These are phyloP conservation scores for Muntiacus muntjak DNA, from an alignment of 2,113 vertebrate species.

Conservation along the genomic window DNA sequence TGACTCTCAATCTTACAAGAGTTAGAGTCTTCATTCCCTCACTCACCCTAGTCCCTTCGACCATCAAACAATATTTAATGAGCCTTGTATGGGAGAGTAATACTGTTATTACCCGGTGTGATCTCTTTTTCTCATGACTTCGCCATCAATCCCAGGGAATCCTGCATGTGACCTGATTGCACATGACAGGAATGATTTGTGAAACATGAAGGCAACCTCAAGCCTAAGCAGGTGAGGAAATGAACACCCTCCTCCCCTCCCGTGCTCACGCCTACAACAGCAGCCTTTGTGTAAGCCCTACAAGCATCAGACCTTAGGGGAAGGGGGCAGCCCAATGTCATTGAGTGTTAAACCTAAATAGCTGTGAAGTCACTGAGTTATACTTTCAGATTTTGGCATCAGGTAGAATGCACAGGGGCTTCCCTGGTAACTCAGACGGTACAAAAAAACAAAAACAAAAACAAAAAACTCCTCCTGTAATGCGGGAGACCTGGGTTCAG, in stretches of 20 bases:
- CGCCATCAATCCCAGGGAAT: background rate
- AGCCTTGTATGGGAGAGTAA: background rate
- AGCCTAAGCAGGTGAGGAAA: background rate
- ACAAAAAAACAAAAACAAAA: background rate
- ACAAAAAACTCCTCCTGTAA: background rate
- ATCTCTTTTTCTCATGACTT: background rate
- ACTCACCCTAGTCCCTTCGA: background rate
- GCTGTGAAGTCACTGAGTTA: background rate
- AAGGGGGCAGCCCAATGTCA: background rate
- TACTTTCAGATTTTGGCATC: background rate
- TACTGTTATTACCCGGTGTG: background rate
- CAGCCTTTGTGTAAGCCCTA: too few species aligned
- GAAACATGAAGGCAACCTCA: background rate
- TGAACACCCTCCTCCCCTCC: too few species aligned
- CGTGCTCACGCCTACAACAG: accelerated
- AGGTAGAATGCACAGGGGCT: background rate
- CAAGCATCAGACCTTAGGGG: background rate
- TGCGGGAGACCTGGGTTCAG: background rate
- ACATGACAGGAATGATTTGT: background rate
- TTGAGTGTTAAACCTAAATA: background rate
- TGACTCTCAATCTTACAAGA: background rate
- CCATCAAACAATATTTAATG: background rate
- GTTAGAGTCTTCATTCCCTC: background rate
- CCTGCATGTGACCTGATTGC: background rate
- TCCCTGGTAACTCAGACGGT: background rate